Base-by-base conservation (phyloP, 23 tunicate genomes). In the Phallusia fumigata region DNA sequence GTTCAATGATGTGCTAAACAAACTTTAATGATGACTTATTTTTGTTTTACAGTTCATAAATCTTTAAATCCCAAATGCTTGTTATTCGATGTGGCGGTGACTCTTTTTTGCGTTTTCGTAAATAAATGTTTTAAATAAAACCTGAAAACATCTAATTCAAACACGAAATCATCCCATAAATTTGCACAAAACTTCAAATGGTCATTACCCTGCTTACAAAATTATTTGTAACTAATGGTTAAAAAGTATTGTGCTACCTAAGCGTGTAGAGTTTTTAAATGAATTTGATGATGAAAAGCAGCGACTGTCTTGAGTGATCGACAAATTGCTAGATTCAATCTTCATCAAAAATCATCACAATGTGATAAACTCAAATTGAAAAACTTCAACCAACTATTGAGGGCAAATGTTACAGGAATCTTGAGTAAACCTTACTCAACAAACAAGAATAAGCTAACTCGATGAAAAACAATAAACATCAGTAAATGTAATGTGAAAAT, bases 21-120 rank as follows among this genome's bases (percentile, higher is more conserved):
- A 40, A 40, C 47, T 40, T 40, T 40, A 40, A 40, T 40, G 47
- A 40, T 40, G 47, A 40, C 47, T 40, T 58, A 24, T 58, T 58
- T 58, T 58, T 58, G 69, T 58, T 58, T 58, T 58, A 58, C 69
- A 58, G 69, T 58, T 58, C 13, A 3, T 58, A 58, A 58, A 58
- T 58, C 69, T 58, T 40, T 40, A 40, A 40, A 40, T 10, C 47
- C 47, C 47, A 40, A 40, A 40, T 40, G 47, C 10, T 40, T 40
- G 47, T 40, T 40, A 3, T 40, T 40, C 47, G 47, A 40, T 40
- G 47, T 40, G 47, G 47, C 47, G 47, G 10, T 40, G 47, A 3
- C 47, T 40, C 47, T 40, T 40, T 40, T 40, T 40, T 40, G 47
- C 47, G 47, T 40, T 40, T 40, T 40, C 10, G 47, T 40, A 40